Conservation (phyloP, 1,140 invertebrate genomes). For the Hycleus cichorii region DNA sequence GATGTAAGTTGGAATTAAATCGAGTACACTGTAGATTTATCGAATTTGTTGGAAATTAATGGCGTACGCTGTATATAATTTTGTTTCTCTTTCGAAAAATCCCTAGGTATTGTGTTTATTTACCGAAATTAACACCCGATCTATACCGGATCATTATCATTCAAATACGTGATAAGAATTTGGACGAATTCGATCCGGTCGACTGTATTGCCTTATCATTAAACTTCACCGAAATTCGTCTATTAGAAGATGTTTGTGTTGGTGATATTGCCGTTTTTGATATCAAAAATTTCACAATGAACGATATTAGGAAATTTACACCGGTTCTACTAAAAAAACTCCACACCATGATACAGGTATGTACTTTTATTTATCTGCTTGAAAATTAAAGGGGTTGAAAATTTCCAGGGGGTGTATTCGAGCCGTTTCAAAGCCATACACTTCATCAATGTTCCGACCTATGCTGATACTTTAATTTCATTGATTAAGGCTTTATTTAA, state of each 20-base stretch:
- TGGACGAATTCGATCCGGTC: slow-evolving; percentile 8
- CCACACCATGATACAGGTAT: slow-evolving; percentile 20
- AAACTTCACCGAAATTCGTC: slow-evolving; percentile 20
- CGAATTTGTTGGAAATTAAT: background rate
- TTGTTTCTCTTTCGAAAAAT: background rate
- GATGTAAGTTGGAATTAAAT: background rate
- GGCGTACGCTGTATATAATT: background rate
- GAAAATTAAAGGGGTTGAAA: background rate
- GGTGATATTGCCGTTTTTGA: slow-evolving; percentile 21
- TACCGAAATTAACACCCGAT: background rate
- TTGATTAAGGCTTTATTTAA: background rate
- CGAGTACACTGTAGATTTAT: background rate
- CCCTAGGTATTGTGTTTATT: background rate
- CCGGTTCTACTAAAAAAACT: slow-evolving; percentile 15
- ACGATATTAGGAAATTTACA: slow-evolving; percentile 16
- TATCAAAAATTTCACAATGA: slow-evolving; percentile 13
- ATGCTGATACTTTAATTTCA: background rate
- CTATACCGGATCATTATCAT: background rate
- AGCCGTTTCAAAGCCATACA: background rate
- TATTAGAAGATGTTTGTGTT: slow-evolving; percentile 18
- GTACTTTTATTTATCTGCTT: background rate
- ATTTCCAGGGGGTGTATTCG: background rate
- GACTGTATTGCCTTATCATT: slow-evolving; percentile 19
- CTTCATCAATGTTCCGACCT: background rate
- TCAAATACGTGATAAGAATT: background rate